These are phyloP conservation scores for Theonella swinhoei DNA, from an alignment of 37 sponge, comb jelly and placozoan species.

Conservation along the genomic window DNA sequence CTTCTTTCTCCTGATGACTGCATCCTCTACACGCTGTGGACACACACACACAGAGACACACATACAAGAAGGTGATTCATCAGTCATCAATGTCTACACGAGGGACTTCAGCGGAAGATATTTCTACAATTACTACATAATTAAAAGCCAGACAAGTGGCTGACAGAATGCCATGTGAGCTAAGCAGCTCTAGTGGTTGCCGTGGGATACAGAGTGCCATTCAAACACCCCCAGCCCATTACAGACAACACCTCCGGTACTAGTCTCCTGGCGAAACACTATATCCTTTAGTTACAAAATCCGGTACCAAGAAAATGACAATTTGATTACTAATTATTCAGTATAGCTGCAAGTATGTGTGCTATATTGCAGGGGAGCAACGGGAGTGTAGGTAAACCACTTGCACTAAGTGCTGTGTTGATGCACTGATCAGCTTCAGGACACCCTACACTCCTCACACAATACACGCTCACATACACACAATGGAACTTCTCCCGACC, in stretches of 20 bases:
- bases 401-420: too few relatives aligned
- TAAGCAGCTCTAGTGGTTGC: background rate
- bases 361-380: too few relatives aligned
- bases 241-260: too few relatives aligned
- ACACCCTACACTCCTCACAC: too few relatives aligned
- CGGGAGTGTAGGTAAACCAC: too few relatives aligned
- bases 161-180: background rate
- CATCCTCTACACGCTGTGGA: slow-evolving; percentile 20
- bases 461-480: too few relatives aligned
- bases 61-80: background rate
- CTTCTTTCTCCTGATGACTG: slow-evolving; percentile 47
- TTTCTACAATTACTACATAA: background rate
- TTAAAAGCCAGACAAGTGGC: background rate
- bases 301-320: too few relatives aligned
- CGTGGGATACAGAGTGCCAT: background rate
- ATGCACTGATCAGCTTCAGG: too few relatives aligned
- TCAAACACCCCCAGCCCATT: too few relatives aligned
- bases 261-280: background rate
- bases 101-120: background rate
- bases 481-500: too few relatives aligned
- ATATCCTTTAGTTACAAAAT: background rate
- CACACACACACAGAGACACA: background rate
- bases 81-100: background rate
- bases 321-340: too few relatives aligned
- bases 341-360: too few relatives aligned